Evolutionary conservation across 2,888 invertebrate species (phyloP), one percentile per base, ranked within the genome.

Genomic region (Brachyptera risi): DNA sequence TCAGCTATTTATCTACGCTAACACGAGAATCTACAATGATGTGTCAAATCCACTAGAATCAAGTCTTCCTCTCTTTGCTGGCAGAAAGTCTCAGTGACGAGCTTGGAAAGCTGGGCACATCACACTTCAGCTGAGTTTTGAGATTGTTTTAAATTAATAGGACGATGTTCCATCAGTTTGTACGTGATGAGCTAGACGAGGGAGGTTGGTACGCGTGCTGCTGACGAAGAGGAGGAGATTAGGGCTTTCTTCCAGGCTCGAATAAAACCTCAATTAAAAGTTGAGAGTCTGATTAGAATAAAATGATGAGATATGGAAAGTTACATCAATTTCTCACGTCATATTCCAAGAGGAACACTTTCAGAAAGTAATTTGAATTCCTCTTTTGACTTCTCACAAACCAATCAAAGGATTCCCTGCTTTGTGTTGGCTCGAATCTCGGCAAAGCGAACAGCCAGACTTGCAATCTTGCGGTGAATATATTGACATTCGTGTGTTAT

Each of bases 61-160:
- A 9, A 9, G 42, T n/a, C n/a, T n/a, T 19, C 21, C 42, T 13
- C n/a, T n/a, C n/a, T n/a, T n/a, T n/a, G n/a, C n/a, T n/a, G n/a
- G n/a, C n/a, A n/a, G n/a, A n/a, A n/a, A n/a, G n/a, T n/a, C n/a
- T n/a, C n/a, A n/a, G n/a, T n/a, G n/a, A n/a, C 2, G 4, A n/a
- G 19, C 9, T 42, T 3, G 15, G n/a, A 40, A 42, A 3, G 17
- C 21, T 42, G 42, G 42, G 17, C 21, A 42, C 17, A 42, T 42
- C 42, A 42, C 42, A 42, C 19, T 42, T 42, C 19, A 15, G 42
- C 17, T 19, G 42, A 19, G 42, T 21, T 21, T 42, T 7, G 17
- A 42, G 42, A 42, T 42, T 15, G 21, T 42, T 42, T 42, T 42
- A 21, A 42, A 42, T 42, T 42, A 42, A 42, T 42, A 42, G 21